Conservation (phyloP, 2,888 invertebrate genomes). For the Chironomus riparius region DNA sequence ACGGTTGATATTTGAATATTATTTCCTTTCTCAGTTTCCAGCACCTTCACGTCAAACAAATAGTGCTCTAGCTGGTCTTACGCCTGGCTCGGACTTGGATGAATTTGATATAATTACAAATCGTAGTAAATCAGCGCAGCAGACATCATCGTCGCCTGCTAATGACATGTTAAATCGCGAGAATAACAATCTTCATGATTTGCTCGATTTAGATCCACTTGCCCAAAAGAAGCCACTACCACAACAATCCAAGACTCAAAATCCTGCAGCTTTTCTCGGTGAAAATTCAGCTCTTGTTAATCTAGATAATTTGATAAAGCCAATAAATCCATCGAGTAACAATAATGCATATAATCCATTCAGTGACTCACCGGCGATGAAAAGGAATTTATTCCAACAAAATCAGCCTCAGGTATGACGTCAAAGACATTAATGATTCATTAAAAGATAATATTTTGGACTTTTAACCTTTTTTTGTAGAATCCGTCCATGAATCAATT, state of each 20-base stretch:
- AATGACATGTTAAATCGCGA: conserved; percentile 31
- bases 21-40: conserved; percentile 7
- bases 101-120: conserved; percentile 82
- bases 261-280: conserved; percentile 93
- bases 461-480: conserved; percentile 30
- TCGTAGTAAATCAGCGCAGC: conserved; percentile 49
- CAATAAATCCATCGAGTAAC: conserved; percentile 41
- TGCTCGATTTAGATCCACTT: conserved; percentile 41
- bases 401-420: conserved; percentile 41
- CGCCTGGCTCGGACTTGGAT: conserved; percentile 63
- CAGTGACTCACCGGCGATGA: conserved; percentile 34
- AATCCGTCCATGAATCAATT: conserved; percentile 45
- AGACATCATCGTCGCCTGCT: conserved; percentile 32
- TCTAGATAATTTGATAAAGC: conserved; percentile 87
- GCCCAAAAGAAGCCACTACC: conserved; percentile 34
- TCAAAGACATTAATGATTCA: background rate
- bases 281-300: conserved; percentile 95
- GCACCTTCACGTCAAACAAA: conserved; percentile 26
- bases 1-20: too few relatives aligned
- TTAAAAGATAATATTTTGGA: background rate
- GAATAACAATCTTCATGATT: conserved; percentile 35
- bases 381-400: conserved; percentile 50
- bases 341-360: conserved; percentile 43
- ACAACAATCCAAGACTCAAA: conserved; percentile 46
- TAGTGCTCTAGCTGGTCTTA: conserved; percentile 31